These are phyloP conservation scores for Chloroclysta siterata DNA, from an alignment of 2,888 invertebrate species.

Conservation along the genomic window DNA sequence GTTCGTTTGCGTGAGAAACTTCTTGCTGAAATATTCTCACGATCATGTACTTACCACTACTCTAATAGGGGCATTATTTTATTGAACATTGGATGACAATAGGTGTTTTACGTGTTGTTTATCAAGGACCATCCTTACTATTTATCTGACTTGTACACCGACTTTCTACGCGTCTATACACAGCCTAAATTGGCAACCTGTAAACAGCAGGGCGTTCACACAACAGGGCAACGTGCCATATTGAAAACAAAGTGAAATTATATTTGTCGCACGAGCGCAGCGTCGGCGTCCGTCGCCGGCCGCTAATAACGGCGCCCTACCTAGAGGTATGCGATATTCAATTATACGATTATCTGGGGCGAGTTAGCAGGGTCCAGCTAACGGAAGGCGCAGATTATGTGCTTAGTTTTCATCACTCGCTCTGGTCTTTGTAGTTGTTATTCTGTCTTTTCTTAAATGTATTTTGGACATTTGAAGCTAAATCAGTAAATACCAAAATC, in stretches of 20 bases:
- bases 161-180: background rate
- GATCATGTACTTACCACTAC: constrained; percentile 24
- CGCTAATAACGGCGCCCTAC: constrained; percentile 18
- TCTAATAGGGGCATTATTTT: constrained; percentile 7
- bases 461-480: no score
- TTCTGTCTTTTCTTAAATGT: no score
- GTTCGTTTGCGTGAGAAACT: constrained; percentile 43
- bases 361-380: constrained; percentile 33
- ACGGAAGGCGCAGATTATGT: constrained; percentile 10
- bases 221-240: constrained; percentile 25
- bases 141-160: background rate
- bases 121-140: background rate
- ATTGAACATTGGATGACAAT: background rate
- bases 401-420: background rate
- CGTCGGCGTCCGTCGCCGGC: background rate
- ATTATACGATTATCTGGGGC: constrained; percentile 33
- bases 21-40: constrained; percentile 43
- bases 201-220: constrained; percentile 24
- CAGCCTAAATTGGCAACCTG: constrained; percentile 3
- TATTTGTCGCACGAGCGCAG: constrained; percentile 13
- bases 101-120: background rate
- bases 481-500: no score
- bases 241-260: constrained; percentile 25
- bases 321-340: constrained; percentile 6
- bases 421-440: no score